Conservation (phyloP, 1,140 invertebrate species). For the Gonatopus flavifemur region DNA sequence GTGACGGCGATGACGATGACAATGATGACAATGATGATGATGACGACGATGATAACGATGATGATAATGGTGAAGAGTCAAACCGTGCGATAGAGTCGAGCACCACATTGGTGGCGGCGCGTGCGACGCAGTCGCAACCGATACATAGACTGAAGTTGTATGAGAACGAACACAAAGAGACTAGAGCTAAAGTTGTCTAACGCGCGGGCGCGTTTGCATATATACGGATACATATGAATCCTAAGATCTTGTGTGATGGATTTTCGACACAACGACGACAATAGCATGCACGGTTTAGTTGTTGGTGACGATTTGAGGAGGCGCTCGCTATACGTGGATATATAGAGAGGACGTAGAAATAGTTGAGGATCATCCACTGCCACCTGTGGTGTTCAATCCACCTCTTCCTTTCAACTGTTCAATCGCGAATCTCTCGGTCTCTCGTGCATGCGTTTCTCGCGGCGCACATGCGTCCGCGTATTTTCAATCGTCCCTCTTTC, state of each 20-base stretch:
- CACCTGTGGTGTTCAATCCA: conserved; percentile 45
- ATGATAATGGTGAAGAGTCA: too few relatives aligned
- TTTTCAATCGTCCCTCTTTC: conserved; percentile 12
- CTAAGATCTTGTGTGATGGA: conserved; percentile 1
- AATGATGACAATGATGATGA: too few relatives aligned
- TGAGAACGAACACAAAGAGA: conserved; percentile 1
- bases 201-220: conserved; percentile 17
- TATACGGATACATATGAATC: neutral
- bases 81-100: too few relatives aligned
- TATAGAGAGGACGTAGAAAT: too few relatives aligned
- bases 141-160: conserved; percentile 3
- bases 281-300: conserved; percentile 24
- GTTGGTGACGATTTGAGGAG: conserved; percentile 37
- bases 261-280: conserved; percentile 5
- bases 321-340: conserved; percentile 43
- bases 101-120: conserved; percentile 1
- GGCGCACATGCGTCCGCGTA: conserved; percentile 10
- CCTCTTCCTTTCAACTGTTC: neutral
- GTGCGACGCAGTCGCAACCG: conserved; percentile 2
- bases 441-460: conserved; percentile 26
- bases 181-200: conserved; percentile 9
- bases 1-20: too few relatives aligned
- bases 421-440: neutral
- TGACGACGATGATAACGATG: too few relatives aligned
- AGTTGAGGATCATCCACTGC: conserved; percentile 52